phyloP scores from a whole-genome alignment of 1,140 invertebrate species.

The Psilanteris sp. region DNA sequence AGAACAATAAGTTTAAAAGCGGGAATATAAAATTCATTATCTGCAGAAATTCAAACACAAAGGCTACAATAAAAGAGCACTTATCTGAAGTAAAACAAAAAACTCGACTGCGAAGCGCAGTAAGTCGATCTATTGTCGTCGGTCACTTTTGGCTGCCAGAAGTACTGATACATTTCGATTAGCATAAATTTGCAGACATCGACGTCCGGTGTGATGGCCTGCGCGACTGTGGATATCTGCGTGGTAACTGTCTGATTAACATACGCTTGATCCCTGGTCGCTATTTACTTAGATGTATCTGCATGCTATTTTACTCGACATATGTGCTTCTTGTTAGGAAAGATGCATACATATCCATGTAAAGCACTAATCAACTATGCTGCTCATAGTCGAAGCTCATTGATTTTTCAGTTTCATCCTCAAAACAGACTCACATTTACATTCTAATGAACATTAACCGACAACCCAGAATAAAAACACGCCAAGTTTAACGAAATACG shows the following conservation, averaged over 20 bases:
- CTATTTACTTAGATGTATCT: slow-evolving; percentile 68
- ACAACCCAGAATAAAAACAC: slow-evolving; percentile 27
- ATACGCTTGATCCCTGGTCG: slow-evolving; percentile 75
- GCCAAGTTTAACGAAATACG: slow-evolving; percentile 6
- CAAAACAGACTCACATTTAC: slow-evolving; percentile 56
- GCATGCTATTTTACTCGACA: slow-evolving; percentile 60
- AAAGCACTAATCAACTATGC: slow-evolving; percentile 65
- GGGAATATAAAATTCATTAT: slow-evolving; percentile 8
- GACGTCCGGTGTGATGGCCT: slow-evolving; percentile 75
- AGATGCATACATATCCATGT: slow-evolving; percentile 66
- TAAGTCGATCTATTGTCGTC: slow-evolving; percentile 61
- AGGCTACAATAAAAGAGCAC: background rate
- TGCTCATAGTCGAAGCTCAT: slow-evolving; percentile 60
- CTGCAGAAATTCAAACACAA: slow-evolving; percentile 4
- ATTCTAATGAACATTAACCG: slow-evolving; percentile 58
- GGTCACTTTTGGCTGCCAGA: slow-evolving; percentile 65
- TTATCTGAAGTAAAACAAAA: slow-evolving; percentile 33
- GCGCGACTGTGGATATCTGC: slow-evolving; percentile 72
- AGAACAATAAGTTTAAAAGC: no score
- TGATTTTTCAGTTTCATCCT: slow-evolving; percentile 64
- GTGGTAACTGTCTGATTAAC: slow-evolving; percentile 74
- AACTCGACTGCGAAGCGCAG: slow-evolving; percentile 30
- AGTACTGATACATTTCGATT: slow-evolving; percentile 77
- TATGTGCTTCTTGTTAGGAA: slow-evolving; percentile 59
- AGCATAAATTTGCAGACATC: slow-evolving; percentile 77